Evolutionary conservation across 2,113 vertebrate genomes (phyloP).

Genomic region (Numenius arquata): DNA sequence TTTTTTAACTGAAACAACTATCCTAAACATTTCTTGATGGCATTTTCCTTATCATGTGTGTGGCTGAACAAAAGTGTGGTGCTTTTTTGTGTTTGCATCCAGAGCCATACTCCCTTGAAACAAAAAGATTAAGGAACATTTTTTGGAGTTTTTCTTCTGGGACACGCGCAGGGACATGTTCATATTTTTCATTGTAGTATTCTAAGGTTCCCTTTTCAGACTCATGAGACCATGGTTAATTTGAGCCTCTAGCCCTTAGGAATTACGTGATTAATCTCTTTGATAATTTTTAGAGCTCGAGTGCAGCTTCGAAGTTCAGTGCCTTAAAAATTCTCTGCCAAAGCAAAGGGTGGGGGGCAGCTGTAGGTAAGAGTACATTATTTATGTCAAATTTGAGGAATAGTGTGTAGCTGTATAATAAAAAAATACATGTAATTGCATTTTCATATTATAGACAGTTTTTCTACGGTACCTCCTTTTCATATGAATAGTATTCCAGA

Average conservation of each 20-base stretch:
- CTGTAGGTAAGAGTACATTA: background rate
- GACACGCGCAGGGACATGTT: background rate
- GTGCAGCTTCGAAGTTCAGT: background rate
- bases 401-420: background rate
- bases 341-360: background rate
- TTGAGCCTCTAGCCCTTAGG: background rate
- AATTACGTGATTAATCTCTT: background rate
- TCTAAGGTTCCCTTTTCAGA: background rate
- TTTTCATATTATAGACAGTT: background rate
- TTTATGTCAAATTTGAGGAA: background rate
- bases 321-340: background rate
- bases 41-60: background rate
- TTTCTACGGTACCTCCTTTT: background rate
- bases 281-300: background rate
- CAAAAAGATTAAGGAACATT: background rate
- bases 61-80: background rate
- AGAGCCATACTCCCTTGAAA: background rate
- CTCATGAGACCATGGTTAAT: background rate
- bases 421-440: background rate
- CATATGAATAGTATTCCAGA: background rate
- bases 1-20: background rate
- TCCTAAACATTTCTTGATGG: background rate
- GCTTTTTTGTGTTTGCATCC: background rate
- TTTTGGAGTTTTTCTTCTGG: background rate
- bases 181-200: background rate